Percentiles rank a stretch among this genome's conserved stretches.
Conservation (phyloP, 2,888 invertebrate species). For the Lydus trimaculatus region DNA sequence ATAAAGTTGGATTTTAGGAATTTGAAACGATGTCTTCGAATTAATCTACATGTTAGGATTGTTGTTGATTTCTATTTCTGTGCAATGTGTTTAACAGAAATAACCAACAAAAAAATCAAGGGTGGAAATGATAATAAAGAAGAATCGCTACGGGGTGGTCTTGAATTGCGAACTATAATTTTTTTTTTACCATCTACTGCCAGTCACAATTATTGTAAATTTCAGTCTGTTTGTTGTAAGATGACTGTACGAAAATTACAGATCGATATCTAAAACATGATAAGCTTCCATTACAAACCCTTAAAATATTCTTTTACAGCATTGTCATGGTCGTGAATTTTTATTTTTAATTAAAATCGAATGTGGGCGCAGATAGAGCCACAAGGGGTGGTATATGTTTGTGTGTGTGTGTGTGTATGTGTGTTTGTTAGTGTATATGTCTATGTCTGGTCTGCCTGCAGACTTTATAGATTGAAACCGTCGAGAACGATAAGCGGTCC, state of each 20-base stretch:
- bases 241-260: background rate
- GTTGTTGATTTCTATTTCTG: too few species aligned
- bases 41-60: too few species aligned
- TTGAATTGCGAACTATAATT: background rate
- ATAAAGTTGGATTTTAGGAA: background rate
- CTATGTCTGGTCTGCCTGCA: constrained; percentile 35
- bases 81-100: background rate
- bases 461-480: constrained; percentile 63
- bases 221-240: background rate
- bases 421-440: background rate
- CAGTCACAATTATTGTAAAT: background rate
- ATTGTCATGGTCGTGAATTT: constrained; percentile 14
- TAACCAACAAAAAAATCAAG: too few species aligned
- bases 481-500: constrained; percentile 64
- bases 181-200: background rate
- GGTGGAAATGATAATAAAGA: too few species aligned
- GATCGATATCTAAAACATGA: background rate
- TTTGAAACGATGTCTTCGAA: too few species aligned
- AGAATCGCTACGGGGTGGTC: too few species aligned
- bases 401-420: background rate
- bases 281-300: background rate
- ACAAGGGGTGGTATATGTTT: constrained; percentile 33
- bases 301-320: background rate
- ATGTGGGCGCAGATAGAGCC: constrained; percentile 31
- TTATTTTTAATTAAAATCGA: constrained; percentile 33